A percentile compares a stretch with the other conserved stretches of the same genome.
Evolutionary conservation across 2,797 vertebrate genomes (phyloP).

Genomic region (Craterocephalus amniculus): DNA sequence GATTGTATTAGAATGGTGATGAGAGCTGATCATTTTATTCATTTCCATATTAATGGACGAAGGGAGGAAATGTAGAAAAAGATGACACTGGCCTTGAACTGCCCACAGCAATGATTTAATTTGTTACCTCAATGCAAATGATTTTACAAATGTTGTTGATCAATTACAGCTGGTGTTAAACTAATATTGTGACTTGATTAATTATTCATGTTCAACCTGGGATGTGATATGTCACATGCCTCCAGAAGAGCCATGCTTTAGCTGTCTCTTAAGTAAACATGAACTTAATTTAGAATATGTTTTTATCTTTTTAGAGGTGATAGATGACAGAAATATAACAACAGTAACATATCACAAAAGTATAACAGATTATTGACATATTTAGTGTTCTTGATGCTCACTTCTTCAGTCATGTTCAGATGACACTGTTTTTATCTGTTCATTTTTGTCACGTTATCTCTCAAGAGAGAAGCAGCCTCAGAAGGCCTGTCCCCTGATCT

Average conservation of each 20-base stretch:
- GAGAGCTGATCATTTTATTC: no score
- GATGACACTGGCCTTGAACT: no score
- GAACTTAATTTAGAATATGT: no score
- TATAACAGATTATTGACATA: not conserved
- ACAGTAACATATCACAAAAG: not conserved
- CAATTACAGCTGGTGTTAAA: not conserved
- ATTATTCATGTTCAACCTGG: not conserved
- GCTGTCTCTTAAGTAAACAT: no score
- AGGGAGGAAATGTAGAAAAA: no score
- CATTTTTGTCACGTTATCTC: constrained; percentile 49
- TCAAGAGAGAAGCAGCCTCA: constrained; percentile 56
- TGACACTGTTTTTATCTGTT: constrained; percentile 14
- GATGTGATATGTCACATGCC: not conserved
- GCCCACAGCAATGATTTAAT: not conserved
- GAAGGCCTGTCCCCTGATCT: constrained; percentile 65
- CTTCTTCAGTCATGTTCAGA: constrained; percentile 20
- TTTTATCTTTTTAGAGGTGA: no score
- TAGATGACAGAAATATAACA: not conserved
- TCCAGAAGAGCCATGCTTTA: not conserved
- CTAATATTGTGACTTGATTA: not conserved
- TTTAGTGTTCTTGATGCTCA: constrained; percentile 6
- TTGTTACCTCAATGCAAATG: not conserved
- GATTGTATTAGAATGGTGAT: no score
- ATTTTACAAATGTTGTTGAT: not conserved
- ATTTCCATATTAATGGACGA: no score